phyloP scores from a whole-genome alignment of 2,888 invertebrate genomes.

The Biston betularia region DNA sequence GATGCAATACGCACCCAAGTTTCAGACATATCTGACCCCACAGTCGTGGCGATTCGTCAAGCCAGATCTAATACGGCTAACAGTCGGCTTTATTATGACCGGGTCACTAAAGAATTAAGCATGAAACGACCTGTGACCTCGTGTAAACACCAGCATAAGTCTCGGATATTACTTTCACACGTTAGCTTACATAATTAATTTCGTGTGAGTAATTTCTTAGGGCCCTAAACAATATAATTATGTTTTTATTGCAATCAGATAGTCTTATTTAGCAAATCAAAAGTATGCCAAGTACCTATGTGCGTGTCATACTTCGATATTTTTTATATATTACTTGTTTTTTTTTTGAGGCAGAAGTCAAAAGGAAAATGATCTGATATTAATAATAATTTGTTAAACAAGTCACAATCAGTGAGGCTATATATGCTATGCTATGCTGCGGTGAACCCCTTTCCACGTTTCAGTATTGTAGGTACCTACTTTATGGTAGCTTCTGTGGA shows the following conservation, averaged over 20 bases:
- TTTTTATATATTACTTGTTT: not conserved
- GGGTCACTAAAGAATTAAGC: not conserved
- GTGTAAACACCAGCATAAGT: not conserved
- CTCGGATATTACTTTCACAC: not conserved
- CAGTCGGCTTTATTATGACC: slow-evolving; percentile 4
- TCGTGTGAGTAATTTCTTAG: not conserved
- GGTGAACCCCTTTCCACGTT: too few species aligned
- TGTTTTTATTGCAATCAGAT: too few species aligned
- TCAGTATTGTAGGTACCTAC: too few species aligned
- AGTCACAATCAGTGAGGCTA: too few species aligned
- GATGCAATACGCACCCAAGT: not conserved
- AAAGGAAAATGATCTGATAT: too few species aligned
- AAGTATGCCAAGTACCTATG: too few species aligned
- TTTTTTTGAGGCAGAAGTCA: too few species aligned
- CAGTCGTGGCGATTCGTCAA: slow-evolving; percentile 9
- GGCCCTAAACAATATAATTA: too few species aligned
- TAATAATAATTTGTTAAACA: too few species aligned
- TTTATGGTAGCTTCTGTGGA: too few species aligned
- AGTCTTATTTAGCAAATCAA: too few species aligned
- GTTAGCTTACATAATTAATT: not conserved
- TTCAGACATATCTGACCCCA: not conserved
- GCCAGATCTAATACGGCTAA: slow-evolving; percentile 3
- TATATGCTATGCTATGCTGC: too few species aligned
- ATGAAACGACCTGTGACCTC: not conserved
- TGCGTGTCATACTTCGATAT: not conserved